Evolutionary conservation across 2,113 vertebrate genomes (phyloP), one percentile per base, ranked within the genome.

Genomic region (Salvator merianae): DNA sequence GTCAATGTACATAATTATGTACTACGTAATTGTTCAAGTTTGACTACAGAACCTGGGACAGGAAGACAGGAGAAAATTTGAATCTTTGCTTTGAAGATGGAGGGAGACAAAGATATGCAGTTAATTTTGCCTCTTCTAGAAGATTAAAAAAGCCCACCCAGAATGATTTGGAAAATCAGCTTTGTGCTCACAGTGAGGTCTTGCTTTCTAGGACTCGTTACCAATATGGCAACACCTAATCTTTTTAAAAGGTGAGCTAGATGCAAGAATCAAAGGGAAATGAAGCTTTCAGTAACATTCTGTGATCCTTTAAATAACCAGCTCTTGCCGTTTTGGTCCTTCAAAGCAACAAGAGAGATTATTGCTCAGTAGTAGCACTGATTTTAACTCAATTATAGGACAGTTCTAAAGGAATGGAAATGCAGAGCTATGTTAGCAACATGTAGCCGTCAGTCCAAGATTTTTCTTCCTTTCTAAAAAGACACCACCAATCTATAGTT

Each of bases 31-130:
- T 70, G 75, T 63, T 47, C 36, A 79, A 72, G 24, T 14, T 43
- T 73, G 55, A 65, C 55, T 38, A 72, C 14, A 47, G 13, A 79
- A 84, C 34, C 8, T 55, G 75, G 16, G 32, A 32, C 28, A 68
- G 62, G 76, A 85, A 16, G 32, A 32, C 28, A 68, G 62, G 76
- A 85, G 83, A 78, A 26, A n/a, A 50, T 62, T 36, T 36, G 43
- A 68, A 70, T 63, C 53, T 84, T 84, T 55, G 24, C 26, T 24
- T 65, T 72, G 76, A 79, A 73, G 55, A 59, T 62, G 22, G 38
- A 24, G n/a, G 40, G 24, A 14, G 63, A 26, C 55, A 59, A 59
- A 59, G 55, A 59, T 13, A 20, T 59, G 55, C 5, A 30, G 55
- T 71, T 50, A 71, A 65, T 10, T 26, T 59, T 30, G 30, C 32